These are phyloP conservation scores for Potamarius usumacintae DNA, from an alignment of 2,113 vertebrate genomes.

Conservation along the genomic window DNA sequence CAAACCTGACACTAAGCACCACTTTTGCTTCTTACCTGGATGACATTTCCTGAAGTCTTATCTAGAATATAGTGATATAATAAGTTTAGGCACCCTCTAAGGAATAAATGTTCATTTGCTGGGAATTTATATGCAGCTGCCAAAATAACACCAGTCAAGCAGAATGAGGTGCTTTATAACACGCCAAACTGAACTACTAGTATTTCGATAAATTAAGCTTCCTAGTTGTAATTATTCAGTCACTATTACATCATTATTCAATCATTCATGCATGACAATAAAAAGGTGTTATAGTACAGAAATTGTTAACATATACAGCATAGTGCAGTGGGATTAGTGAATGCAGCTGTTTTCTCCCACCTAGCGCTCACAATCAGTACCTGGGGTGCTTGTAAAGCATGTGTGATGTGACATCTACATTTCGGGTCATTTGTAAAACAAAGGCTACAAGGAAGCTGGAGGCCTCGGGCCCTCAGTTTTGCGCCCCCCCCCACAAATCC, in stretches of 20 bases:
- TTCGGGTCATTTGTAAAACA: slow-evolving; percentile 80
- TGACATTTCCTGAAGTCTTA: too few species aligned
- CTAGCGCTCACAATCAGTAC: slow-evolving; percentile 61
- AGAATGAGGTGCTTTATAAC: not conserved
- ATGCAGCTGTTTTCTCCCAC: slow-evolving; percentile 52
- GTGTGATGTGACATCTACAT: slow-evolving; percentile 83
- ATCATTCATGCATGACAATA: not conserved
- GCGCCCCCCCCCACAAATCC: slow-evolving; percentile 38
- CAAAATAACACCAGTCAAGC: not conserved
- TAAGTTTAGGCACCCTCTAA: not conserved
- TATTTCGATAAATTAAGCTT: not conserved
- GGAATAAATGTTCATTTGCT: not conserved
- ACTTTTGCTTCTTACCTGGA: not conserved
- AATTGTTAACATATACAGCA: not conserved
- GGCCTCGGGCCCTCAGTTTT: slow-evolving; percentile 69
- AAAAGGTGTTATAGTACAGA: not conserved
- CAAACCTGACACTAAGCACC: not conserved
- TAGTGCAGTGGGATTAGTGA: not conserved
- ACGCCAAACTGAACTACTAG: not conserved
- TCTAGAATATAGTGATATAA: not conserved
- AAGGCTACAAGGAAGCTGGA: slow-evolving; percentile 76
- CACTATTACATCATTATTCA: not conserved
- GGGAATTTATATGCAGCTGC: not conserved
- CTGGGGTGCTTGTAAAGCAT: slow-evolving; percentile 77
- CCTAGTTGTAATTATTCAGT: not conserved